A percentile compares a stretch with the other conserved stretches of the same genome.
phyloP scores from a whole-genome alignment of 2,888 invertebrate species.

The Liopterus haemorrhoidalis region DNA sequence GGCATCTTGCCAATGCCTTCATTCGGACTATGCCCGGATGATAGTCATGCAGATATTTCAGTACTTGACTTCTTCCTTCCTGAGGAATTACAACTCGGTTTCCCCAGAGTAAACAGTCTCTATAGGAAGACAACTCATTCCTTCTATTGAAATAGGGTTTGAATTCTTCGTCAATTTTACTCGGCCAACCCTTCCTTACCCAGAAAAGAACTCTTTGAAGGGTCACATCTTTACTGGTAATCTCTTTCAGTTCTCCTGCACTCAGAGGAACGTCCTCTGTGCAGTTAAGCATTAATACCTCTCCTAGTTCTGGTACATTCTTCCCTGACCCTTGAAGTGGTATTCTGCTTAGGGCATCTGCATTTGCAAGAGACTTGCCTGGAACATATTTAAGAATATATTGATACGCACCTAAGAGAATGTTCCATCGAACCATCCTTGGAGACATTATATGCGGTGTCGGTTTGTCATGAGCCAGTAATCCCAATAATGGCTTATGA shows the following conservation, averaged over 20 bases:
- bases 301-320: neutral
- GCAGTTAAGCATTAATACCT: conserved; percentile 5
- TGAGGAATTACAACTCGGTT: conserved; percentile 27
- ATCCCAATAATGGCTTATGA: conserved; percentile 24
- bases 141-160: conserved; percentile 12
- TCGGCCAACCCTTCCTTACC: conserved; percentile 16
- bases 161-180: neutral
- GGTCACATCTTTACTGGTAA: conserved; percentile 7
- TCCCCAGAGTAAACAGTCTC: conserved; percentile 28
- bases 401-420: conserved; percentile 17
- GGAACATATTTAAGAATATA: conserved; percentile 15
- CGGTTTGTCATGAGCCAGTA: conserved; percentile 18
- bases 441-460: conserved; percentile 17
- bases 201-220: conserved; percentile 15
- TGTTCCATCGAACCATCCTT: conserved; percentile 14
- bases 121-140: conserved; percentile 22
- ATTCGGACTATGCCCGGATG: conserved; percentile 19
- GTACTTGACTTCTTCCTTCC: conserved; percentile 14
- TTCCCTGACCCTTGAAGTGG: neutral
- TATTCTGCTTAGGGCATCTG: conserved; percentile 19
- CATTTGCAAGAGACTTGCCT: conserved; percentile 11
- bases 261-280: conserved; percentile 12
- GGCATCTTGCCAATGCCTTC: conserved; percentile 3
- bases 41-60: conserved; percentile 20
- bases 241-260: conserved; percentile 21